These are phyloP conservation scores for Taxidea taxus DNA, from an alignment of 2,113 vertebrate genomes.

Conservation along the genomic window DNA sequence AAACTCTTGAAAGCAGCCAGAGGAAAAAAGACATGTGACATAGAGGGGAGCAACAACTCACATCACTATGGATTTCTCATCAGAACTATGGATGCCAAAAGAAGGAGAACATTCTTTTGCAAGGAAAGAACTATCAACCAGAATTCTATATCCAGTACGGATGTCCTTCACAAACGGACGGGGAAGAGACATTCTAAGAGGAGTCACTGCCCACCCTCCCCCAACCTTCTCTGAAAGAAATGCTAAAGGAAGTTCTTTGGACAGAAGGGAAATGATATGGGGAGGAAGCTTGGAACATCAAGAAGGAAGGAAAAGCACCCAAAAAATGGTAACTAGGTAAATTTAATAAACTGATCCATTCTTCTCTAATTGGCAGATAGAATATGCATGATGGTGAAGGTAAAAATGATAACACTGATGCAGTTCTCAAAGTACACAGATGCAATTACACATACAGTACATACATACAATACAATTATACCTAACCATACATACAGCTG, in stretches of 20 bases:
- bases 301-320: background rate
- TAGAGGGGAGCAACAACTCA: background rate
- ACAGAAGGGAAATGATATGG: background rate
- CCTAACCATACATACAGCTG: background rate
- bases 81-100: background rate
- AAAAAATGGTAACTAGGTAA: background rate
- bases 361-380: background rate
- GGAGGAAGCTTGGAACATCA: background rate
- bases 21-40: background rate
- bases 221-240: background rate
- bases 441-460: background rate
- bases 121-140: background rate
- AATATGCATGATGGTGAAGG: background rate
- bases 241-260: background rate
- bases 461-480: background rate
- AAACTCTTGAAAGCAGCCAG: background rate
- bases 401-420: background rate
- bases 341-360: background rate
- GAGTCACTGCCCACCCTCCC: background rate
- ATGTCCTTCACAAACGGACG: background rate
- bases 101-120: background rate
- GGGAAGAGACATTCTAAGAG: background rate
- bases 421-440: background rate
- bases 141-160: background rate
- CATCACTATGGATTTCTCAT: background rate